phyloP scores from a whole-genome alignment of 2,113 vertebrate species.

The Halcyon senegalensis region DNA sequence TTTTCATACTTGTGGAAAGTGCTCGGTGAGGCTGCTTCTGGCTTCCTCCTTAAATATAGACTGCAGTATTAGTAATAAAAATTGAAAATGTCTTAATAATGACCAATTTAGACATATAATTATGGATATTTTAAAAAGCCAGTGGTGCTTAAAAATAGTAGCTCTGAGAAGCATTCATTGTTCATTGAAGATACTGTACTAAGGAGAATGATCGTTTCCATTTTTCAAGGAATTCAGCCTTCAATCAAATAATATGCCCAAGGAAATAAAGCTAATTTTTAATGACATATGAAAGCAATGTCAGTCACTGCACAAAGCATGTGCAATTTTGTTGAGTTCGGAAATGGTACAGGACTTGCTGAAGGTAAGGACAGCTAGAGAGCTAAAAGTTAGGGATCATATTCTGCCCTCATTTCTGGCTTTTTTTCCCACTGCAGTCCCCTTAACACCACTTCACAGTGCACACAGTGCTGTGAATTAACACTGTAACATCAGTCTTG shows the following conservation, averaged over 20 bases:
- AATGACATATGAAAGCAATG: neutral
- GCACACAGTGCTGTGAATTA: neutral
- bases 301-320: neutral
- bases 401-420: neutral
- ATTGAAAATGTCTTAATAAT: neutral
- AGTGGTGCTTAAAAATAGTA: neutral
- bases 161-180: neutral
- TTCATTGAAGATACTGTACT: neutral
- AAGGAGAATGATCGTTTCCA: neutral
- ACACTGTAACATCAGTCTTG: neutral
- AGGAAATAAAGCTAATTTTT: neutral
- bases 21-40: neutral
- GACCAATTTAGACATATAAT: neutral
- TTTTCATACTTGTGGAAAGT: neutral
- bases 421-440: neutral
- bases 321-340: neutral
- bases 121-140: neutral
- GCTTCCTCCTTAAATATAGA: neutral
- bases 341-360: neutral
- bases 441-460: neutral
- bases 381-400: neutral
- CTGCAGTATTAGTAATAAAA: neutral
- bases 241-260: neutral
- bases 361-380: neutral
- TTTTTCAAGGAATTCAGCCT: neutral